Conservation (phyloP, 64 coral and sea anemone genomes). For the Anthopleura sola region DNA sequence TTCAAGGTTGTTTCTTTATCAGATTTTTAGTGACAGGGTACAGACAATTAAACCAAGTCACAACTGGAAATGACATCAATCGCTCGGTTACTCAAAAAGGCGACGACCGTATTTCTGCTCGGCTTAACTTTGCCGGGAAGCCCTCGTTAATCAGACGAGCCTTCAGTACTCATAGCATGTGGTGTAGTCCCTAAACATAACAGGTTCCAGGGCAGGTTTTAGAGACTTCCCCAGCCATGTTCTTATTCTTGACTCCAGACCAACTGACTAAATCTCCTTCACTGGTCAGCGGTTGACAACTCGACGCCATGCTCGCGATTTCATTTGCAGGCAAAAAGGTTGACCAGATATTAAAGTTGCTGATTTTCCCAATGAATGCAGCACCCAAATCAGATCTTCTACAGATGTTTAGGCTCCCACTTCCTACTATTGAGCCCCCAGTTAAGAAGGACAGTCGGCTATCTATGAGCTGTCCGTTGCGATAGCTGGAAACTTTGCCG, state of each 20-base stretch:
- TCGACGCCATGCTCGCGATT: not conserved
- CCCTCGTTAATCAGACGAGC: not conserved
- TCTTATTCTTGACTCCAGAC: slow-evolving; percentile 4
- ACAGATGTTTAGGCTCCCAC: not conserved
- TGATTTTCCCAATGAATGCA: not conserved
- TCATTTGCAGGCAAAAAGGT: not conserved
- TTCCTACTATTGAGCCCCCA: not conserved
- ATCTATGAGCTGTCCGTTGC: not conserved
- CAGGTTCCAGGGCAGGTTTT: slow-evolving; percentile 14
- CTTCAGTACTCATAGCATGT: not conserved
- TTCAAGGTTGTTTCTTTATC: no score
- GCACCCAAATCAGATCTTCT: not conserved
- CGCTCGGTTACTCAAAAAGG: no score
- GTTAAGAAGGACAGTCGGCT: not conserved
- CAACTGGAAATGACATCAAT: no score
- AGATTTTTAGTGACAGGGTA: no score
- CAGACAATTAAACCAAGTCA: no score
- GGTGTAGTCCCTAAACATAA: not conserved
- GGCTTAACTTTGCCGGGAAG: no score
- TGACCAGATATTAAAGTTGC: slow-evolving; percentile 11
- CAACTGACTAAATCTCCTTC: slow-evolving; percentile 7
- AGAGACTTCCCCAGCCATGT: not conserved
- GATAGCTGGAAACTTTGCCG: not conserved
- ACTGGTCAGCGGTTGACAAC: slow-evolving; percentile 10
- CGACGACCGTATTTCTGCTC: no score